Evolutionary conservation across 2,888 invertebrate species (phyloP), one percentile per base, ranked within the genome.

Genomic region (Neoitamus cyanurus): DNA sequence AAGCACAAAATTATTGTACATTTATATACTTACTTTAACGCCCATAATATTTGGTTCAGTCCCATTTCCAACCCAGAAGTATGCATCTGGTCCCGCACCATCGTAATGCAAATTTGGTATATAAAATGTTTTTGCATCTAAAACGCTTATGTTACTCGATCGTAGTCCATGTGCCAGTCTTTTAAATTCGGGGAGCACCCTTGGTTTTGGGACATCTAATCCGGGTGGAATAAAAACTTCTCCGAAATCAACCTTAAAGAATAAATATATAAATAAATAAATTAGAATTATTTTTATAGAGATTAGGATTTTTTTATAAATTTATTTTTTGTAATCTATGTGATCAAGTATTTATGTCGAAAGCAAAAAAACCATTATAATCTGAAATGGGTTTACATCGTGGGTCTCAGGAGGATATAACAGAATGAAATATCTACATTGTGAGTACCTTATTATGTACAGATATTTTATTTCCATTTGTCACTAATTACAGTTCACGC

Each of bases 21-120:
- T 20, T 68, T 4, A 1, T 20, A 58, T 34, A 25, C 69, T 78
- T 86, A 94, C 95, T 93, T 97, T 97, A 87, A 95, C 94, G 34
- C 97, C 97, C 91, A 95, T 94, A 20, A 95, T 93, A 88, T 94
- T 94, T 0, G 97, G 97, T 87, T 96, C 95, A 0, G 94, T 92
- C 3, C 97, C 97, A 88, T 95, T 97, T 15, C 98, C 97, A n/a
- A 97, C 97, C 96, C 97, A 97, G 91, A 98, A 98, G 91, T 97
- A 97, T 0, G 97, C 97, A 89, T 97, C 97, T 0, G 97, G 97
- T 0, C 97, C 97, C 1, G 95, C 96, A 36, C 97, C 97, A 88
- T 98, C 97, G 89, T 97, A 98, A 89, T 97, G 97, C 87, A 98
- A 92, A 92, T 97, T 97, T 6, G 97, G 97, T 87, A 98, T 97